These are phyloP conservation scores for Heterodera carotae DNA, from an alignment of 1,140 invertebrate species.

Conservation along the genomic window DNA sequence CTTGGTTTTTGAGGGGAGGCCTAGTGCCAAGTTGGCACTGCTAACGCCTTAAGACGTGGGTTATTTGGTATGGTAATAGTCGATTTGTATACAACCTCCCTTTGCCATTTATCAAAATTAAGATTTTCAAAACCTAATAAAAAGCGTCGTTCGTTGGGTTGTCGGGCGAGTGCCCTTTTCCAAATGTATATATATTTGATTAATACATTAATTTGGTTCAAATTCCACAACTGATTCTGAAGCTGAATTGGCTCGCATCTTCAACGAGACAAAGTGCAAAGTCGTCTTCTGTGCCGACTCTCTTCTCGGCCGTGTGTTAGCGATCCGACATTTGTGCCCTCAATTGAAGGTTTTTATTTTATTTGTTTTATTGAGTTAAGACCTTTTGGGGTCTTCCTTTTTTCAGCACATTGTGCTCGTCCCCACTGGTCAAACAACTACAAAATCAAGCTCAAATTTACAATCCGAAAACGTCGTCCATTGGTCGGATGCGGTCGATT, in stretches of 20 bases:
- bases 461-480: slow-evolving; percentile 3
- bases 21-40: too few species aligned
- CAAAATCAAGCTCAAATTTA: neutral
- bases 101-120: too few species aligned
- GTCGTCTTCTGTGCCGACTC: slow-evolving; percentile 73
- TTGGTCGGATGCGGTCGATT: slow-evolving; percentile 16
- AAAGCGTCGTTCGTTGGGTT: too few species aligned
- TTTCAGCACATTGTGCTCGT: slow-evolving; percentile 31
- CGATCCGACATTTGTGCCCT: slow-evolving; percentile 50
- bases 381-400: neutral
- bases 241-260: slow-evolving; percentile 77
- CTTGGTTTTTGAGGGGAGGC: too few species aligned
- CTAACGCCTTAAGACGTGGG: too few species aligned
- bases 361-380: neutral
- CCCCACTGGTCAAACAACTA: slow-evolving; percentile 11
- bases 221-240: slow-evolving; percentile 22
- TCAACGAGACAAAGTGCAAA: slow-evolving; percentile 73
- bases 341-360: slow-evolving; percentile 25
- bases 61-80: too few species aligned
- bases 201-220: too few species aligned
- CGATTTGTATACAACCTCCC: too few species aligned
- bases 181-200: too few species aligned
- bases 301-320: slow-evolving; percentile 71
- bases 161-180: too few species aligned
- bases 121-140: too few species aligned